Evolutionary conservation across 2,113 vertebrate genomes (phyloP), one percentile per base, ranked within the genome.

Genomic region (Uria lomvia): DNA sequence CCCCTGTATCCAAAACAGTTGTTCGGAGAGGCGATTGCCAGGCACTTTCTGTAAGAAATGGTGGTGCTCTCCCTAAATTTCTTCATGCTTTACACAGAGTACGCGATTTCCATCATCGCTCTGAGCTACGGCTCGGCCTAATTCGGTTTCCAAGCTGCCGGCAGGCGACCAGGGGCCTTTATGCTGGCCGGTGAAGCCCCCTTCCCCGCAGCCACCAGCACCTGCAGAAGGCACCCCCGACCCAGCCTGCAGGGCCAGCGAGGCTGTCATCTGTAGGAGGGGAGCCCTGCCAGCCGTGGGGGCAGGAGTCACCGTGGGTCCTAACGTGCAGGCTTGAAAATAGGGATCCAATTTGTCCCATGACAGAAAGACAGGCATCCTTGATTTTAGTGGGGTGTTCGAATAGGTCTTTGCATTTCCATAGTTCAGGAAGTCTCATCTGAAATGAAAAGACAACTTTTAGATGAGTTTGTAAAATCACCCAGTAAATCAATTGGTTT

Each of bases 111-210:
- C 42, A 8, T 26, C 60, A 8, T 20, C 11, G 19, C 20, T 12
- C 55, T 17, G 26, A 47, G 62, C 30, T 2, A 2, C 0, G 38
- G 30, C 52, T 45, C 11, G 3, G 30, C 45, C 7, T 19, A 13
- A 30, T 45, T 9, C 11, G 38, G 22, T 65, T 47, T 19, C 59
- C 40, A 20, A n/a, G 52, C 66, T 8, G 71, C 49, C 1, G 0
- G 19, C 43, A 3, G 30, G 40, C 1, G 1, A 18, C 47, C 21
- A 6, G 29, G 24, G 14, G 9, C 42, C 36, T 1, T 3, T 1
- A 1, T 0, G 5, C 50, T 15, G 67, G 8, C 6, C 0, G 5
- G 16, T 5, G 42, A 38, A 52, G 34, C 24, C 19, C 12, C 16
- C 34, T 13, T 42, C 17, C 11, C 4, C 1, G 8, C 3, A 32